Percentiles rank a stretch among this genome's conserved stretches.
Evolutionary conservation across 1,140 invertebrate species (phyloP).

Genomic region (Drosophila orosa): DNA sequence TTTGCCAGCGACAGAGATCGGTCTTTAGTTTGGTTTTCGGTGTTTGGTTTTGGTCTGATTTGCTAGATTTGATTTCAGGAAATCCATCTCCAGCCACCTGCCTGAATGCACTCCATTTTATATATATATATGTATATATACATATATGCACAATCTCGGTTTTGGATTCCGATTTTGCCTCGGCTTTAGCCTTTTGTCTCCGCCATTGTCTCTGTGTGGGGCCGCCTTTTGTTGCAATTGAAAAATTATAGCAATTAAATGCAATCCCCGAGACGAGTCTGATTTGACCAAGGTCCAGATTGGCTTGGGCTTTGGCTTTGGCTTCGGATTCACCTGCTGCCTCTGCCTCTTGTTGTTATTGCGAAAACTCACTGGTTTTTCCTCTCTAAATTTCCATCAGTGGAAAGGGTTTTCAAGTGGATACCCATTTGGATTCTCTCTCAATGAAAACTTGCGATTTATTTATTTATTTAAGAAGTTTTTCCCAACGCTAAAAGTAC

Average conservation of each 20-base stretch:
- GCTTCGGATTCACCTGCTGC: constrained; percentile 21
- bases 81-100: constrained; percentile 59
- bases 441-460: neutral
- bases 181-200: constrained; percentile 52
- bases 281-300: constrained; percentile 49
- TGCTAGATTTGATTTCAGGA: constrained; percentile 84
- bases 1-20: constrained; percentile 35
- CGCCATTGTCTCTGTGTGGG: constrained; percentile 44
- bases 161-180: constrained; percentile 53
- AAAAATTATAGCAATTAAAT: constrained; percentile 79
- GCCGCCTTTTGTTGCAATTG: constrained; percentile 71
- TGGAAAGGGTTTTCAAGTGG: constrained; percentile 2
- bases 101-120: constrained; percentile 48
- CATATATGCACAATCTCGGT: constrained; percentile 30
- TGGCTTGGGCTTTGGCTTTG: constrained; percentile 36
- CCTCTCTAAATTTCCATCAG: neutral
- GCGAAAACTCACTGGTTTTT: constrained; percentile 10
- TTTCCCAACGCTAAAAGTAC: too few relatives aligned
- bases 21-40: constrained; percentile 50
- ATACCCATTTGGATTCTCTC: neutral
- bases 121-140: neutral
- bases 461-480: too few relatives aligned
- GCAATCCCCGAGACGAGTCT: constrained; percentile 34
- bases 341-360: constrained; percentile 5
- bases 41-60: constrained; percentile 77